A percentile compares a stretch with the other conserved stretches of the same genome.
Evolutionary conservation across 2,888 invertebrate species (phyloP).

Genomic region (Lithodes maja): DNA sequence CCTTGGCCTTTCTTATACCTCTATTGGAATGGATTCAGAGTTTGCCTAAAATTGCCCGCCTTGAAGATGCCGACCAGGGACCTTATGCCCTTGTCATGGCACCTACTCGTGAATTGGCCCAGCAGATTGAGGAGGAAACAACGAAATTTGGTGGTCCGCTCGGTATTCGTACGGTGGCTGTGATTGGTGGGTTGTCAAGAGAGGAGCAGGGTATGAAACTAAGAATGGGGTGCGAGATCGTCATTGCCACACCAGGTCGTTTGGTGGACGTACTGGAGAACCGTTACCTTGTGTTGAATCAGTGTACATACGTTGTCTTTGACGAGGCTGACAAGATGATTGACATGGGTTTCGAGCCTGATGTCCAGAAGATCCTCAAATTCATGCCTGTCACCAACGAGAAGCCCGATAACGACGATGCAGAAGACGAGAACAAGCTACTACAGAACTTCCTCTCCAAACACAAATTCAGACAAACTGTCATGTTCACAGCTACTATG

Average conservation of each 20-base stretch:
- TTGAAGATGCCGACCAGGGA: constrained; percentile 93
- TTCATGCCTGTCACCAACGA: constrained; percentile 98
- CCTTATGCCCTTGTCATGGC: constrained; percentile 99
- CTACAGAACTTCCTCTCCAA: constrained; percentile 96
- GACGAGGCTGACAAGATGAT: constrained; percentile 99
- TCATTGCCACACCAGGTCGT: constrained; percentile 99
- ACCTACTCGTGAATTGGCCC: constrained; percentile 99
- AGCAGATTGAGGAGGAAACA: constrained; percentile 99
- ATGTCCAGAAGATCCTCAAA: constrained; percentile 94
- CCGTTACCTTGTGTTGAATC: constrained; percentile 95
- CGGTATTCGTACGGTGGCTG: constrained; percentile 94
- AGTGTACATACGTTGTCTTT: constrained; percentile 97
- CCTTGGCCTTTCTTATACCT: constrained; percentile 97
- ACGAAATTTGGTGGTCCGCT: constrained; percentile 96
- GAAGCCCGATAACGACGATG: constrained; percentile 98
- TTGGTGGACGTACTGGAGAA: constrained; percentile 99
- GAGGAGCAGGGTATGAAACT: constrained; percentile 99
- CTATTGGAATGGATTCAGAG: constrained; percentile 98
- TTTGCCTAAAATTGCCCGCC: constrained; percentile 94
- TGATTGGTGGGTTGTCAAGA: constrained; percentile 97
- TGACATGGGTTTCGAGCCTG: constrained; percentile 99
- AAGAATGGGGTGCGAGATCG: constrained; percentile 98
- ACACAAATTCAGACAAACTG: constrained; percentile 98
- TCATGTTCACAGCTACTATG: constrained; percentile 99
- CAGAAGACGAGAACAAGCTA: constrained; percentile 93